These are phyloP conservation scores for Galerucella pusilla DNA, from an alignment of 2,888 invertebrate genomes.

Conservation along the genomic window DNA sequence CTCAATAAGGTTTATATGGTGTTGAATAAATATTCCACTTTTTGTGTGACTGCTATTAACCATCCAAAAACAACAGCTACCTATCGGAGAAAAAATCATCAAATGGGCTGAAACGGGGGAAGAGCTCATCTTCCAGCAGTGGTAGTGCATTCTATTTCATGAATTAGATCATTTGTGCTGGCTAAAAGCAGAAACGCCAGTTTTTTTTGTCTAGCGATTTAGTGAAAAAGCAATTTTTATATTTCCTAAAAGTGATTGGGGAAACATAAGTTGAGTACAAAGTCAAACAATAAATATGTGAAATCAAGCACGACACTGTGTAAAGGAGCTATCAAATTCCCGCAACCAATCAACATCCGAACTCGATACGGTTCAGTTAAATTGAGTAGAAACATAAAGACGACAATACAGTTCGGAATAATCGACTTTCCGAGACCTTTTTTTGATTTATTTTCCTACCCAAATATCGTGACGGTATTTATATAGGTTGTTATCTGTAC, in stretches of 20 bases:
- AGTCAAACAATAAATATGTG: neutral
- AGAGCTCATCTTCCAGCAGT: too few relatives aligned
- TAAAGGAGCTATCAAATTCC: slow-evolving; percentile 26
- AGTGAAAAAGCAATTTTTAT: neutral
- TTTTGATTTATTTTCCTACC: slow-evolving; percentile 38
- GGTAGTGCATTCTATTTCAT: too few relatives aligned
- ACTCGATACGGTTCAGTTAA: slow-evolving; percentile 54
- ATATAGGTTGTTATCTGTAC: slow-evolving; percentile 31
- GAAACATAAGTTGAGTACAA: neutral
- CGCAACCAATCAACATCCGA: slow-evolving; percentile 51
- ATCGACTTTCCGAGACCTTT: slow-evolving; percentile 36
- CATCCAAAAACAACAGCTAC: too few relatives aligned
- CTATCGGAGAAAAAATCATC: too few relatives aligned
- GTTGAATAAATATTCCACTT: too few relatives aligned
- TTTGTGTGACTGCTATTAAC: too few relatives aligned
- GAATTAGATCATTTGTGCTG: too few relatives aligned
- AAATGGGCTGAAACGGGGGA: too few relatives aligned
- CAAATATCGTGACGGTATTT: slow-evolving; percentile 33
- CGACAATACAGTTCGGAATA: slow-evolving; percentile 39
- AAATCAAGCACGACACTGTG: slow-evolving; percentile 16
- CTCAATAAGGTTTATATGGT: too few relatives aligned
- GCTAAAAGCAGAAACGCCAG: too few relatives aligned
- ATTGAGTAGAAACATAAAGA: slow-evolving; percentile 54
- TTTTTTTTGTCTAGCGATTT: too few relatives aligned
- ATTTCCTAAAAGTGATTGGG: neutral